phyloP scores from a whole-genome alignment of 1,140 invertebrate species.

The Hetaerina americana region DNA sequence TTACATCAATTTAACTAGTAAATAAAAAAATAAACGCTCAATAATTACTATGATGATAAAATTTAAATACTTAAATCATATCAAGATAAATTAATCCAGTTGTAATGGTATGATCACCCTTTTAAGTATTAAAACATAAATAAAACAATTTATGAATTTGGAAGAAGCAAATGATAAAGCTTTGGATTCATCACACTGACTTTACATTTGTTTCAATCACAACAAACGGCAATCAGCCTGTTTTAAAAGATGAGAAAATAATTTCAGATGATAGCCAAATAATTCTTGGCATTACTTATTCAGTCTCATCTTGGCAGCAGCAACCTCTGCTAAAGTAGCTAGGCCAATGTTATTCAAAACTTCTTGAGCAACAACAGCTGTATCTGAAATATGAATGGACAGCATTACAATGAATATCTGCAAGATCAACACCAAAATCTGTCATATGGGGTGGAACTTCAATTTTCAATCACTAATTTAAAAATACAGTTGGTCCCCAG shows the following conservation, averaged over 20 bases:
- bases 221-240: not conserved
- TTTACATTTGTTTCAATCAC: not conserved
- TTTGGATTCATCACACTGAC: not conserved
- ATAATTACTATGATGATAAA: not conserved
- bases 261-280: not conserved
- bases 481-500: no score
- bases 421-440: not conserved
- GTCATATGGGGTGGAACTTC: no score
- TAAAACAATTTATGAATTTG: not conserved
- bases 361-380: slow-evolving; percentile 17
- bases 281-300: slow-evolving; percentile 4
- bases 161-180: not conserved
- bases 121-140: not conserved
- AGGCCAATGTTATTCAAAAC: slow-evolving; percentile 20
- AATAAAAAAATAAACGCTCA: not conserved
- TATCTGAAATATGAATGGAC: slow-evolving; percentile 17
- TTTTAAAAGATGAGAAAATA: not conserved
- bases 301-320: slow-evolving; percentile 11
- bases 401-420: not conserved
- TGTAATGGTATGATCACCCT: not conserved
- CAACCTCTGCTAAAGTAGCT: slow-evolving; percentile 20
- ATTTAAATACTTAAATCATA: not conserved
- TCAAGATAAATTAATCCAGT: not conserved
- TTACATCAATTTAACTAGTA: not conserved
- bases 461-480: no score